Base-by-base conservation (phyloP, 2,888 invertebrate species). In the Gibbula magus region DNA sequence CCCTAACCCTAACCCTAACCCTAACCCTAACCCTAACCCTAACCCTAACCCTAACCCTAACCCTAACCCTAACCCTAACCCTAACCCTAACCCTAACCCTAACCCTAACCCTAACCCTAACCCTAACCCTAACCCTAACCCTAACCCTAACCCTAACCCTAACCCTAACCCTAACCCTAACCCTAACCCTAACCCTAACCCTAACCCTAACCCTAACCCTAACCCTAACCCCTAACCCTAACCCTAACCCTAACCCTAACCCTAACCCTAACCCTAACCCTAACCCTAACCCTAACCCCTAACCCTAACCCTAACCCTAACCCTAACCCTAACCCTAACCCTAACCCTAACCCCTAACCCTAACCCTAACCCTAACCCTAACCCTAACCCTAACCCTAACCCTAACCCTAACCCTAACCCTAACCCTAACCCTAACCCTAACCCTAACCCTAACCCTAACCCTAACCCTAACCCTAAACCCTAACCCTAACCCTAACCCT, bases 241-340 rank as follows among this genome's bases (percentile, higher is more conserved):
- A 84, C 82, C 83, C 83, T 77, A 83, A 82, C 85, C 83, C 86
- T 82, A 84, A 83, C 83, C 83, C 83, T 78, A 85, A 83, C 82
- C 87, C 87, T 81, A 81, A 83, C 83, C 86, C 86, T 77, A 77
- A 85, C 77, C 84, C 85, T 77, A 81, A 84, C 83, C 87, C 84
- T 75, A 79, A 85, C 83, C 84, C 82, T n/a, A n/a, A n/a, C n/a
- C n/a, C n/a, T n/a, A n/a, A n/a, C n/a, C n/a, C n/a, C n/a, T n/a
- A n/a, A n/a, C 75, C 79, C 82, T 82, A 82, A 82, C 80, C 84
- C 83, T 79, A 83, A 84, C 80, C 85, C 85, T 77, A 81, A 85
- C 81, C 85, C 83, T 81, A 84, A 84, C 83, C 85, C 82, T 81
- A 86, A 86, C 85, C 86, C n/a, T n/a, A n/a, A n/a, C n/a, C n/a